Evolutionary conservation across 1,140 invertebrate species (phyloP), one percentile per base, ranked within the genome.

Genomic region (Diprion similis): DNA sequence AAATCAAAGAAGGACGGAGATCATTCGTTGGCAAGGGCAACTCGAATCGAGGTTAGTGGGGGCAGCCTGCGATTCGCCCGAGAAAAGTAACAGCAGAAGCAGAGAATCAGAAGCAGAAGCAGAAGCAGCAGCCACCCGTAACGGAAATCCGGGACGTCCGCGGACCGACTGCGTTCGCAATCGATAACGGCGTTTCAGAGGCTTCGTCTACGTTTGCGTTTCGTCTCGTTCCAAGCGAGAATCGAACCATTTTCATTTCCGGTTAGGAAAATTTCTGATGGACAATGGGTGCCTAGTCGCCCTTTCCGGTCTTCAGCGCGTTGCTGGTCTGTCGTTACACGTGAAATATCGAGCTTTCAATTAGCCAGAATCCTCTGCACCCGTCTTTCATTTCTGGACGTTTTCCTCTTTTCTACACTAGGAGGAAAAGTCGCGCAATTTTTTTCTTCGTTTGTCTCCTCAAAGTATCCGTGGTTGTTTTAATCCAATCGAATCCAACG

Each of bases 31-130:
- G 24, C 24, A 37, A 6, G 11, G 51, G n/a, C 11, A 59, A 59
- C 51, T 59, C 51, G 51, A 59, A 59, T 59, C 51, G 11, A 59
- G 51, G 51, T 59, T 59, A 59, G 51, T 59, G 51, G 51, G n/a
- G 51, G 51, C 51, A 59, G 51, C 11, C 51, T 9, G 51, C 8
- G 8, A 59, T 59, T 59, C n/a, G 51, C 51, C 9, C 51, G n/a
- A 59, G 51, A 59, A 17, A 59, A 59, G 11, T 9, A 59, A 17
- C n/a, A 17, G 24, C 24, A 37, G 24, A 37, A 37, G 24, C 24
- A 37, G 24, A 37, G 24, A 37, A 37, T 37, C 24, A 37, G 24
- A 37, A 37, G 24, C 24, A 37, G 24, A 37, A 37, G 24, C 24
- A 37, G 24, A 37, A 37, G 51, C 51, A 59, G 51, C 8, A 59